Base-by-base conservation (phyloP, 2,113 vertebrate species). In the Centropristis striata region DNA sequence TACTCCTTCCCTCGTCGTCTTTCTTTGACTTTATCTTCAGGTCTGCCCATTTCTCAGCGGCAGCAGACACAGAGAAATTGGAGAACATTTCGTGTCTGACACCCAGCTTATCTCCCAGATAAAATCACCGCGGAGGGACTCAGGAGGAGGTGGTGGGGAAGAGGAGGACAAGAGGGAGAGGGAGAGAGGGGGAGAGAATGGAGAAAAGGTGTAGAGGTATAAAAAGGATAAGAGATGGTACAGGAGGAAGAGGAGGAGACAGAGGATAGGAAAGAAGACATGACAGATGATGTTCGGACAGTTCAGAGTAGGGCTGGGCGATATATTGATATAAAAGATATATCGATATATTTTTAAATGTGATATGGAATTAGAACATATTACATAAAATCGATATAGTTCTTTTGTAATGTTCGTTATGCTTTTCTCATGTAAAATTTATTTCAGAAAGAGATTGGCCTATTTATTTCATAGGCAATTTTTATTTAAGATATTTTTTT, bases 41-140 rank as follows among this genome's bases (percentile, higher is more conserved):
- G 39, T 75, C 53, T 64, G 61, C 0, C 46, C 36, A 58, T 85
- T 87, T 66, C 78, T 85, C 74, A 78, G 67, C 73, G 44, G 71
- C 41, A 75, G 67, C 86, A 85, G 86, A 75, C 71, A 41, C 51
- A 71, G 75, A 87, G 80, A 74, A 86, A 90, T 83, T 87, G 88
- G 72, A 80, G 78, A 81, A 81, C 90, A 90, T 86, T 90, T 86
- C 0, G 18, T 84, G 85, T 86, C 83, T 85, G 88, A 88, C 86
- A 84, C 82, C 70, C 46, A 23, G 54, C 84, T 90, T 83, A 93
- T 88, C 81, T 83, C 41, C 2, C 59, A 85, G 87, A 90, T 71
- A 74, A 65, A 74, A 86, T 88, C 88, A 78, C 61, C 57, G 55
- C 44, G 70, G 37, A 88, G 65, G 51, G 58, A 77, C 65, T 67